Conservation (phyloP, 2,888 invertebrate genomes). For the Sarcophaga variegata region DNA sequence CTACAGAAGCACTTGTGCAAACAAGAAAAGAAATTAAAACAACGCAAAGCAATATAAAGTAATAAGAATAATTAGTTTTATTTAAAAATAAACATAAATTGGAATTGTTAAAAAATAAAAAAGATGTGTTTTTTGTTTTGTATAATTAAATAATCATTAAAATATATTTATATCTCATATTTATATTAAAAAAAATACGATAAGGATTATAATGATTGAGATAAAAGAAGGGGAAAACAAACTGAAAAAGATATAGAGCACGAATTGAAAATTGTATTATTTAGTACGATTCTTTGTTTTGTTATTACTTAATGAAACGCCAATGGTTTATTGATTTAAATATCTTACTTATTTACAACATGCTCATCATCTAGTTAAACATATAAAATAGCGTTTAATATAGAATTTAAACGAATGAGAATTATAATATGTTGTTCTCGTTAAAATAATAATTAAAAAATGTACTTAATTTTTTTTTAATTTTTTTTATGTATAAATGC, state of each 20-base stretch:
- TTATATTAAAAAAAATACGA: conserved; percentile 44
- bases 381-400: not conserved
- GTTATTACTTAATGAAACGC: not conserved
- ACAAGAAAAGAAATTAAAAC: conserved; percentile 29
- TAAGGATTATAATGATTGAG: not conserved
- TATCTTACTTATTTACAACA: conserved; percentile 58
- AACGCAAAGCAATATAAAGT: conserved; percentile 31
- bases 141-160: conserved; percentile 57
- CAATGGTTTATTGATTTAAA: conserved; percentile 20
- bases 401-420: conserved; percentile 30
- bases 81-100: conserved; percentile 56
- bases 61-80: conserved; percentile 55
- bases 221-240: not conserved
- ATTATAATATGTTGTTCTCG: conserved; percentile 9
- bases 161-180: conserved; percentile 47
- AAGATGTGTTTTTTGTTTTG: not conserved
- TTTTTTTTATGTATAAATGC: conserved; percentile 66
- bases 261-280: conserved; percentile 42
- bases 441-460: conserved; percentile 50
- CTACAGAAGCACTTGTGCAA: conserved; percentile 14
- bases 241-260: conserved; percentile 9
- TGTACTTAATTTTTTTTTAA: not conserved
- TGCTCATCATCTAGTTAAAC: conserved; percentile 15
- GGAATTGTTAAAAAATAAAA: conserved; percentile 43
- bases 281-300: conserved; percentile 18